Conservation (phyloP, 2,888 invertebrate genomes). For the Abrostola triplasia region DNA sequence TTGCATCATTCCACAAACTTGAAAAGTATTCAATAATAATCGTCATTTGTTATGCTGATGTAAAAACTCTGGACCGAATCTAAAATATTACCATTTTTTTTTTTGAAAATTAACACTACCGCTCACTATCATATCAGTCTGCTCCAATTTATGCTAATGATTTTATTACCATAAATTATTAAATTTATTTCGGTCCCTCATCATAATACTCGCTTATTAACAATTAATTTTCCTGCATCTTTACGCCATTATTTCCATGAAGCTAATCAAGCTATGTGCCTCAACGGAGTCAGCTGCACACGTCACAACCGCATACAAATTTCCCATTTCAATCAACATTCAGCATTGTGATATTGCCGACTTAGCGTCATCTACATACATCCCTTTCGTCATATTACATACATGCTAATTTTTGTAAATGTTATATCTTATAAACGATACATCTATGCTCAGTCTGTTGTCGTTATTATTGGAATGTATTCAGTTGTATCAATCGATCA, state of each 20-base stretch:
- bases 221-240: conserved; percentile 48
- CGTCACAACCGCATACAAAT: conserved; percentile 48
- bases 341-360: conserved; percentile 47
- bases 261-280: conserved; percentile 26
- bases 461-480: conserved; percentile 76
- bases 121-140: conserved; percentile 78
- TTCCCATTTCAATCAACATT: conserved; percentile 23
- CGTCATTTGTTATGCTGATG: conserved; percentile 22
- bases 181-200: conserved; percentile 79
- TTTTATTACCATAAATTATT: conserved; percentile 67
- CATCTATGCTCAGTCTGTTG: conserved; percentile 75
- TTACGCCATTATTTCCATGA: conserved; percentile 13
- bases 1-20: conserved; percentile 20
- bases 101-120: conserved; percentile 58
- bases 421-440: conserved; percentile 62
- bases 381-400: conserved; percentile 48
- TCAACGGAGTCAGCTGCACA: conserved; percentile 38
- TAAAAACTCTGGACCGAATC: conserved; percentile 20
- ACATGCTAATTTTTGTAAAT: conserved; percentile 54
- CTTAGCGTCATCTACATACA: conserved; percentile 45
- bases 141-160: conserved; percentile 75
- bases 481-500: conserved; percentile 41
- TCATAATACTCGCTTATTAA: conserved; percentile 73
- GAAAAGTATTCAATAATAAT: conserved; percentile 25
- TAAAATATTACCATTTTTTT: conserved; percentile 39